Conservation (phyloP, 1,140 invertebrate genomes). For the Drosophila kepulauana region DNA sequence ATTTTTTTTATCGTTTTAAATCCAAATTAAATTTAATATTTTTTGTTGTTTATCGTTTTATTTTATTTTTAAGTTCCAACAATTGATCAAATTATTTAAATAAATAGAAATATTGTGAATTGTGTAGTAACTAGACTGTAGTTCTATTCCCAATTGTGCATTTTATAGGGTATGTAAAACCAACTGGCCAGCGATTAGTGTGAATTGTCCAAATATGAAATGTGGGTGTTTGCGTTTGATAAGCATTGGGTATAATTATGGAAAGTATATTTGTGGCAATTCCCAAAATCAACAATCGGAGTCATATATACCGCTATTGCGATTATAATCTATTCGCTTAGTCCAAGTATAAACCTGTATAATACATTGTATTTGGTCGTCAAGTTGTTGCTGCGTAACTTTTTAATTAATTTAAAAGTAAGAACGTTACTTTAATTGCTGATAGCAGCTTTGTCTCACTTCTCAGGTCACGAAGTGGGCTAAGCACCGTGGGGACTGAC, state of each 20-base stretch:
- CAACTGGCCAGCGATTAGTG: slow-evolving; percentile 17
- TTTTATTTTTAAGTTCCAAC: no score
- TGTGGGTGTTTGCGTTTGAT: slow-evolving; percentile 63
- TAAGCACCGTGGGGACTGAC: slow-evolving; percentile 28
- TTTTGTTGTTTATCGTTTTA: no score
- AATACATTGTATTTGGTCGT: slow-evolving; percentile 5
- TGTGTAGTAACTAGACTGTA: no score
- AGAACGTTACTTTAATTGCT: slow-evolving; percentile 64
- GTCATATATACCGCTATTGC: slow-evolving; percentile 13
- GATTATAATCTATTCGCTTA: background rate
- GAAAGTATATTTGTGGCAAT: background rate
- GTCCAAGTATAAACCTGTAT: background rate
- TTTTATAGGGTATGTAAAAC: slow-evolving; percentile 11
- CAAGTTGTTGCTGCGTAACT: slow-evolving; percentile 7
- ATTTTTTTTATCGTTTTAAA: background rate
- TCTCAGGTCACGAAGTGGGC: slow-evolving; percentile 37
- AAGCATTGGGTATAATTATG: slow-evolving; percentile 40
- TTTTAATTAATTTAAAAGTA: slow-evolving; percentile 64
- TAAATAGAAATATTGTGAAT: no score
- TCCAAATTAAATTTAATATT: background rate
- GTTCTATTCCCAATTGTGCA: background rate
- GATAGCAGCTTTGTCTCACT: slow-evolving; percentile 43
- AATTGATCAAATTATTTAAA: no score
- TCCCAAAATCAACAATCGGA: slow-evolving; percentile 8
- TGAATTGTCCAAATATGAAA: slow-evolving; percentile 36